Evolutionary conservation across 2,113 vertebrate species (phyloP).

Genomic region (Zosterops borbonicus): DNA sequence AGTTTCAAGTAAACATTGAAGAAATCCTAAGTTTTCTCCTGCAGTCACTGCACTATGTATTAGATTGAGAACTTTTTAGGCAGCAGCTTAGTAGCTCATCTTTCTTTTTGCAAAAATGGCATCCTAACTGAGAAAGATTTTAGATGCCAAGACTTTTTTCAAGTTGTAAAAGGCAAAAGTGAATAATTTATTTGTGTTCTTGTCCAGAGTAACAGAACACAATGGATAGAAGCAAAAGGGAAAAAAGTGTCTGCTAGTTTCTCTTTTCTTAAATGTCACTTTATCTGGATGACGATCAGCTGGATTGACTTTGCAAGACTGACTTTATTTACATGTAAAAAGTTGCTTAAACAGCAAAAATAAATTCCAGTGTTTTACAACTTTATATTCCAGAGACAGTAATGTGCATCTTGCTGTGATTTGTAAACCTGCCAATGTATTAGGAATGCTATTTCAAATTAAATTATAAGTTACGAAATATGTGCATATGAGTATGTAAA

Average conservation of each 20-base stretch:
- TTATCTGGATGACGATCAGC: not conserved
- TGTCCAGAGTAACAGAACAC: not conserved
- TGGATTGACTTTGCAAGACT: not conserved
- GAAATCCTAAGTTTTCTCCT: not conserved
- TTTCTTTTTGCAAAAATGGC: not conserved
- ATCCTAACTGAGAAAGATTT: not conserved
- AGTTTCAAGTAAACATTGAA: not conserved
- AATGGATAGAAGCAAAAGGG: not conserved
- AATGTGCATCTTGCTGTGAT: not conserved
- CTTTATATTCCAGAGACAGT: not conserved
- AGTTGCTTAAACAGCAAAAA: not conserved
- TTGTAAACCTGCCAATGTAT: not conserved
- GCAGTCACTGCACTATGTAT: not conserved
- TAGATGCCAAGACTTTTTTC: not conserved
- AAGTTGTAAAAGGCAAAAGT: not conserved
- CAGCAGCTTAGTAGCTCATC: not conserved
- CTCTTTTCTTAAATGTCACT: not conserved
- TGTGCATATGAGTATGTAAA: not conserved
- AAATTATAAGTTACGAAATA: not conserved
- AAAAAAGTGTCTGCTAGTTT: not conserved
- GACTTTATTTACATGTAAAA: not conserved
- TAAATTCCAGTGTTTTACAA: not conserved
- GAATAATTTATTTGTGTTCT: not conserved
- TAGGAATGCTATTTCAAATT: not conserved
- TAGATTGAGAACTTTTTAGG: not conserved